These are phyloP conservation scores for Siniperca knerii DNA, from an alignment of 2,113 vertebrate species.

Conservation along the genomic window DNA sequence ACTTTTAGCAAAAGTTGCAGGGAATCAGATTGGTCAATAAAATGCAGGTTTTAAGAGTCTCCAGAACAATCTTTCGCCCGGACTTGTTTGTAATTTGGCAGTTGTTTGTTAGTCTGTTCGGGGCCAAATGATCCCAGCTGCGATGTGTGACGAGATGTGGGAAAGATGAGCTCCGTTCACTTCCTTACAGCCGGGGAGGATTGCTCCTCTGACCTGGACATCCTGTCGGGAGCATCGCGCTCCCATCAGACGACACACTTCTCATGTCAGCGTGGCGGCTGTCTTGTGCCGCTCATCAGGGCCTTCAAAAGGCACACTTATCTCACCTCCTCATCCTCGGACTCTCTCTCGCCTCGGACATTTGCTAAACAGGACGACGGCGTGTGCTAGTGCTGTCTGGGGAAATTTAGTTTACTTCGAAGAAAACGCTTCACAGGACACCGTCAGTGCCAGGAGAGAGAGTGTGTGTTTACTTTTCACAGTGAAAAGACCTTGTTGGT, in stretches of 20 bases:
- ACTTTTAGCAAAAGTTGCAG: neutral
- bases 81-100: neutral
- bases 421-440: neutral
- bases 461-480: neutral
- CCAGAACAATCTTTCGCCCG: neutral
- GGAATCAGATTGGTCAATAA: neutral
- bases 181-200: neutral
- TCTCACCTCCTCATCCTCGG: slow-evolving; percentile 10
- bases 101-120: neutral
- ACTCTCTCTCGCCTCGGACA: neutral
- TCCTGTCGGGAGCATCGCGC: slow-evolving; percentile 17
- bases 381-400: neutral
- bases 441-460: no score
- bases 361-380: neutral
- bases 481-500: neutral
- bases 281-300: neutral
- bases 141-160: neutral
- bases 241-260: slow-evolving; percentile 47
- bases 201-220: slow-evolving; percentile 29
- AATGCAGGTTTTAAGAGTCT: neutral
- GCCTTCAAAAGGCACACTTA: slow-evolving; percentile 53
- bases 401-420: neutral
- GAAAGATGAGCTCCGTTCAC: neutral
- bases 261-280: neutral
- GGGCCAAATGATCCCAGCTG: neutral